phyloP scores from a whole-genome alignment of 2,888 invertebrate genomes.

The Tiliacea citrago region DNA sequence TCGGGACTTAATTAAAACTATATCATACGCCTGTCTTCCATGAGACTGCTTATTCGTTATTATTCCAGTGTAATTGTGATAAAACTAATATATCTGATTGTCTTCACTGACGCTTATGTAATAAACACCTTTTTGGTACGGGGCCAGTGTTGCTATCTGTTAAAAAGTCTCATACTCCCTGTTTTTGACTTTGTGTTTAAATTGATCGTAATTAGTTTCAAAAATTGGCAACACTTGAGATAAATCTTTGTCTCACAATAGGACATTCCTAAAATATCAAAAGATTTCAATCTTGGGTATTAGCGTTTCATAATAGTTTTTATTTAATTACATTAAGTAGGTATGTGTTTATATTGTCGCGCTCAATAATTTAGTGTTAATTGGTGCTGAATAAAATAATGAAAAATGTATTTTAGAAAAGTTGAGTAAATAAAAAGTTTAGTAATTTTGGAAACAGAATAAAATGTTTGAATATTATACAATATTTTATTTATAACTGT shows the following conservation, averaged over 20 bases:
- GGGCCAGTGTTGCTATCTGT: constrained; percentile 53
- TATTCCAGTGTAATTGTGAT: constrained; percentile 69
- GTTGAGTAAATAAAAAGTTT: constrained; percentile 69
- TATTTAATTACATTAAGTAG: constrained; percentile 58
- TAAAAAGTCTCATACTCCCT: constrained; percentile 21
- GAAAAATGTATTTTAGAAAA: constrained; percentile 68
- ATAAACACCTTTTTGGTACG: constrained; percentile 40
- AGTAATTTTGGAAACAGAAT: constrained; percentile 66
- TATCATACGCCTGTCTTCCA: constrained; percentile 64
- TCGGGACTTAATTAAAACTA: constrained; percentile 39
- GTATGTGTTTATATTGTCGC: constrained; percentile 68
- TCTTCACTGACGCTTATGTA: constrained; percentile 27
- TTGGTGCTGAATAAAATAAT: constrained; percentile 75
- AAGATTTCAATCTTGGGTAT: constrained; percentile 61
- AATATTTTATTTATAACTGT: constrained; percentile 55
- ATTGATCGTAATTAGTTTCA: constrained; percentile 13
- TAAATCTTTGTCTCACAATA: constrained; percentile 54
- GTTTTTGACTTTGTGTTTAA: constrained; percentile 14
- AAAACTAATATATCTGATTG: constrained; percentile 38
- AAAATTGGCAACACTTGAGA: constrained; percentile 49
- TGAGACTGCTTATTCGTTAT: constrained; percentile 63
- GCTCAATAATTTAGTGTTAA: constrained; percentile 75
- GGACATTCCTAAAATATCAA: constrained; percentile 68
- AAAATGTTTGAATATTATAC: constrained; percentile 65
- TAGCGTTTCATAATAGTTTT: constrained; percentile 58